Base-by-base conservation (phyloP, 2,888 invertebrate genomes). In the Pantelozetes paolii region DNA sequence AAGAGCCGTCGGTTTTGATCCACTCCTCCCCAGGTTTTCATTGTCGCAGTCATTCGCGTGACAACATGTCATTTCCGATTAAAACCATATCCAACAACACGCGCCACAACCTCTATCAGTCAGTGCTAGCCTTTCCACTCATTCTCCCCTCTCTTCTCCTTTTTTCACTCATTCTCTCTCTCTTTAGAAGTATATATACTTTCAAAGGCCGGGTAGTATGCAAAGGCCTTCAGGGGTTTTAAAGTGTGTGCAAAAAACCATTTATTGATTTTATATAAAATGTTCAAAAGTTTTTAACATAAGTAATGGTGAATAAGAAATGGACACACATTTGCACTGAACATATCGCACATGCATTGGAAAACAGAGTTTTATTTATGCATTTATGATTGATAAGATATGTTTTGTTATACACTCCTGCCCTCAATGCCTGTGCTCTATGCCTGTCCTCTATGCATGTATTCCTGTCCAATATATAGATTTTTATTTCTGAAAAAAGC, bases 41-140 rank as follows among this genome's bases (percentile, higher is more conserved):
- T 64, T 64, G 64, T 69, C 69, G 32, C 8, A 9, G 48, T n/a
- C 8, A n/a, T 13, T 59, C 59, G 62, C 73, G 73, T 73, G 73
- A 73, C 73, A 69, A 73, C 42, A 73, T 73, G 64, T 67, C 73
- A 73, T 73, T 73, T 73, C 73, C 73, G 73, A 73, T 73, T 73
- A 64, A 71, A 40, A 71, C 71, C 50, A 50, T 54, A 57, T 71
- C 71, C 57, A 57, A 57, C 54, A 71, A 57, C 54, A 71, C 40
- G 50, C 71, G 54, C 57, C 54, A 11, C 32, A 57, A 54, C 50
- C 71, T 54, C 71, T 71, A 57, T 57, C 57, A n/a, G n/a, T n/a
- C n/a, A n/a, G n/a, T 23, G 20, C 26, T 50, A 42, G 20, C 45
- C 71, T 18, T 23, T 23, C 20, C 45, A 50, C 50, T 54, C 28